Evolutionary conservation across 1,140 invertebrate genomes (phyloP).

Genomic region (Hypothenemus hampei): DNA sequence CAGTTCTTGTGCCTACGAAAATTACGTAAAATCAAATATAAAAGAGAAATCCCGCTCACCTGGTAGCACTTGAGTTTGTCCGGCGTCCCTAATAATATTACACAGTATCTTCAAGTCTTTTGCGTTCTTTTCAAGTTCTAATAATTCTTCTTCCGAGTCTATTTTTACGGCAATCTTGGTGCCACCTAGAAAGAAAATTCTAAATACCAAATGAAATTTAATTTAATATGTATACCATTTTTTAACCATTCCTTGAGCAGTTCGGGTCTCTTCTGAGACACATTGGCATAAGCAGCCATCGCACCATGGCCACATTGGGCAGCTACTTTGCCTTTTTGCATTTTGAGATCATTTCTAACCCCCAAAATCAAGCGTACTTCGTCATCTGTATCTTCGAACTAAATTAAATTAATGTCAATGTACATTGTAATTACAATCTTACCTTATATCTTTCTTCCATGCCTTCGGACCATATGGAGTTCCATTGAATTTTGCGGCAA

Average conservation of each 20-base stretch:
- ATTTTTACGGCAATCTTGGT: slow-evolving; percentile 51
- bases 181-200: slow-evolving; percentile 35
- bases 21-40: neutral
- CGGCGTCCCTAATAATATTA: slow-evolving; percentile 79
- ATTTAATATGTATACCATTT: slow-evolving; percentile 48
- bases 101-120: slow-evolving; percentile 62
- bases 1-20: slow-evolving; percentile 62
- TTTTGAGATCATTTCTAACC: slow-evolving; percentile 84
- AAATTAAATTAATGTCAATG: slow-evolving; percentile 9
- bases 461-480: slow-evolving; percentile 30
- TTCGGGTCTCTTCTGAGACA: slow-evolving; percentile 55
- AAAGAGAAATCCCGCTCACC: slow-evolving; percentile 49
- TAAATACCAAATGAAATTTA: neutral
- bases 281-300: slow-evolving; percentile 70
- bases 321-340: slow-evolving; percentile 92
- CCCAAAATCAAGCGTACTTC: slow-evolving; percentile 81
- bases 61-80: slow-evolving; percentile 80
- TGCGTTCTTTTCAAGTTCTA: slow-evolving; percentile 62
- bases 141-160: slow-evolving; percentile 62
- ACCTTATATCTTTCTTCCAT: slow-evolving; percentile 43
- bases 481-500: slow-evolving; percentile 12
- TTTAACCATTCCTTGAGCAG: slow-evolving; percentile 69
- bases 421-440: neutral
- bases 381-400: slow-evolving; percentile 42
- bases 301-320: slow-evolving; percentile 91